A percentile compares a stretch with the other conserved stretches of the same genome.
These are phyloP conservation scores for Anthophora plumipes DNA, from an alignment of 2,888 invertebrate genomes.

Conservation along the genomic window DNA sequence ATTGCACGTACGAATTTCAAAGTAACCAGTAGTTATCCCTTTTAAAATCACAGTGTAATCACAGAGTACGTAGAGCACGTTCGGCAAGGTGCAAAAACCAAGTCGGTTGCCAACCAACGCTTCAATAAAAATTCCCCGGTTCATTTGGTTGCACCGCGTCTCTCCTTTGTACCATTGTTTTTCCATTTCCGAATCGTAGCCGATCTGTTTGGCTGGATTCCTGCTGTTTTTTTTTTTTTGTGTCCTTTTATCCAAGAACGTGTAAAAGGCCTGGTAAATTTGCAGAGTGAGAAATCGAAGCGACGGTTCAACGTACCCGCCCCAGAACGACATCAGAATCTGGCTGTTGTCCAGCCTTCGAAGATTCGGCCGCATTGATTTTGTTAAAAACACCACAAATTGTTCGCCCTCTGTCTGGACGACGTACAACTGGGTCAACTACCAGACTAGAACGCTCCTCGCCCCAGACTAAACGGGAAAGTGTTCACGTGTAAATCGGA, in stretches of 20 bases:
- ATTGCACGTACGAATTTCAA: too few species aligned
- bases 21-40: not conserved
- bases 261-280: slow-evolving; percentile 66
- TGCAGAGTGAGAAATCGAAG: slow-evolving; percentile 53
- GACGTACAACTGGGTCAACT: slow-evolving; percentile 33
- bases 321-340: slow-evolving; percentile 58
- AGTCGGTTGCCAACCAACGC: slow-evolving; percentile 39
- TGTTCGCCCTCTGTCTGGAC: slow-evolving; percentile 44
- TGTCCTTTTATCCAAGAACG: slow-evolving; percentile 43
- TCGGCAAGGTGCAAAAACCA: slow-evolving; percentile 22
- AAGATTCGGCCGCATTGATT: slow-evolving; percentile 68
- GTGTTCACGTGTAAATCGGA: not conserved
- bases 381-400: slow-evolving; percentile 69
- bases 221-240: slow-evolving; percentile 58
- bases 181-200: slow-evolving; percentile 32
- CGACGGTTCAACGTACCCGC: slow-evolving; percentile 43
- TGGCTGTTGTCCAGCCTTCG: slow-evolving; percentile 70
- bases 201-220: slow-evolving; percentile 61
- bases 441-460: slow-evolving; percentile 25
- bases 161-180: slow-evolving; percentile 35
- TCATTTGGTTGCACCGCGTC: slow-evolving; percentile 7
- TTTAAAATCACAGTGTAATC: not conserved
- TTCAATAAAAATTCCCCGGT: slow-evolving; percentile 27
- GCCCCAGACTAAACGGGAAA: too few species aligned
- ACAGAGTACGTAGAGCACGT: not conserved